Conservation (phyloP, 2,888 invertebrate genomes). For the Aspidiotus destructor region DNA sequence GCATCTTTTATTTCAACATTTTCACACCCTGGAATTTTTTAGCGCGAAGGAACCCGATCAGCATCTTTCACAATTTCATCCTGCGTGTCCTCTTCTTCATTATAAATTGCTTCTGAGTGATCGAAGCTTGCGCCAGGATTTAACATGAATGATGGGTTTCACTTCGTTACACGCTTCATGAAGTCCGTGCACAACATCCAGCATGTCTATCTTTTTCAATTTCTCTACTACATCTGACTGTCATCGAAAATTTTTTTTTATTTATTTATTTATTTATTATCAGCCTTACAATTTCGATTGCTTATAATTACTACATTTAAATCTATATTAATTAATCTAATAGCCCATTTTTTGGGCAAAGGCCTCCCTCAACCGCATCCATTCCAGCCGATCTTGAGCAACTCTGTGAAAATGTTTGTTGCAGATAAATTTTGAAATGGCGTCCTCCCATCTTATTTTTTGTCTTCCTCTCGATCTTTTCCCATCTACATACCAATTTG, state of each 20-base stretch:
- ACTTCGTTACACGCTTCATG: background rate
- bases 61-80: background rate
- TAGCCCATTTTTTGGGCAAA: too few relatives aligned
- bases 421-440: too few relatives aligned
- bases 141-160: background rate
- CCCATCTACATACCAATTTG: too few relatives aligned
- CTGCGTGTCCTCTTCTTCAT: background rate
- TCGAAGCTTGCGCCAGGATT: background rate
- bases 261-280: too few relatives aligned
- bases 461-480: too few relatives aligned
- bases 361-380: too few relatives aligned
- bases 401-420: too few relatives aligned
- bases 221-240: background rate
- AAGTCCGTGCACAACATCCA: background rate
- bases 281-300: too few relatives aligned
- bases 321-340: too few relatives aligned
- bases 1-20: background rate
- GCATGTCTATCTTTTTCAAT: background rate
- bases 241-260: background rate
- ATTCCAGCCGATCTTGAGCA: too few relatives aligned
- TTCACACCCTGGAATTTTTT: background rate
- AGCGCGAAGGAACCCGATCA: background rate
- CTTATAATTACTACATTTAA: too few relatives aligned
- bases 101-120: background rate
- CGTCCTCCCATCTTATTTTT: too few relatives aligned